A percentile compares a stretch with the other conserved stretches of the same genome.
These are phyloP conservation scores for Conus ventricosus DNA, from an alignment of 1,140 invertebrate species.

Conservation along the genomic window DNA sequence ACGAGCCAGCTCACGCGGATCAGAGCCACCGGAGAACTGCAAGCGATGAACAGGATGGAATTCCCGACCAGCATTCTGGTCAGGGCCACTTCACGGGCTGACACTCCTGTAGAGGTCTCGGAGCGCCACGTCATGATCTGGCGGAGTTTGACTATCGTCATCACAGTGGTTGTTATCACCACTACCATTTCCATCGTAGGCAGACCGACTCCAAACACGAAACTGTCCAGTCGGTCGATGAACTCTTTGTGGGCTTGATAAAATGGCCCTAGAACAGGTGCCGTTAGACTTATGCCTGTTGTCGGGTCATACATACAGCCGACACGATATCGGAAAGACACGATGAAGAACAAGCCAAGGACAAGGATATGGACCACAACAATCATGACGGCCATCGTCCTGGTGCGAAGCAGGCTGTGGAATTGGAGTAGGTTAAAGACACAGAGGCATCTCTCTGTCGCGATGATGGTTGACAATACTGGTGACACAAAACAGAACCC, in stretches of 20 bases:
- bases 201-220: neutral
- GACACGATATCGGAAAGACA: neutral
- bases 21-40: neutral
- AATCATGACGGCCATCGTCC: slow-evolving; percentile 8
- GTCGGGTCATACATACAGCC: slow-evolving; percentile 5
- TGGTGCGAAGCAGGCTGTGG: neutral
- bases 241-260: neutral
- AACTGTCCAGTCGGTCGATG: neutral
- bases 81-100: neutral
- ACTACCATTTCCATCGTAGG: neutral
- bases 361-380: neutral
- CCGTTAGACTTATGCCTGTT: neutral
- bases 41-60: neutral
- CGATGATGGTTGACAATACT: slow-evolving; percentile 11
- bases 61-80: neutral
- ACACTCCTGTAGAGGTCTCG: neutral
- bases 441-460: slow-evolving; percentile 17
- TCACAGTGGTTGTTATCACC: neutral
- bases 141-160: neutral
- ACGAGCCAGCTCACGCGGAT: neutral
- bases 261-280: neutral
- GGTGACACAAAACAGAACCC: neutral
- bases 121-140: neutral
- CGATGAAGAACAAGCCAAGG: neutral
- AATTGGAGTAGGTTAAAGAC: neutral